Conservation (phyloP, 2,797 vertebrate genomes). For the Rhinoraja longicauda region DNA sequence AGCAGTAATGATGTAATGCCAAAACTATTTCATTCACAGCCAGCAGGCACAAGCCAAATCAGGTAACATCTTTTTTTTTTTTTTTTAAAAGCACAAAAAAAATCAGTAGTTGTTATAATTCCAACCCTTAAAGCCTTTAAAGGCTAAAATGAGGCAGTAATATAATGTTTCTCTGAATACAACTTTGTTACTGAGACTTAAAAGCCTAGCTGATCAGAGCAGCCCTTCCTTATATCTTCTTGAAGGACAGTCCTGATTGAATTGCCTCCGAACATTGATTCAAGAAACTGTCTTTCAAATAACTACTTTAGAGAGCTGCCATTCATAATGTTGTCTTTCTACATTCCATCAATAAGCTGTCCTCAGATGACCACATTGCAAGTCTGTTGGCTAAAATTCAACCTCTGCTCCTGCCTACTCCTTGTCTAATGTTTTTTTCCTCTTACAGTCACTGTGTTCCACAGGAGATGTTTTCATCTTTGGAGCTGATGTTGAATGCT, state of each 20-base stretch:
- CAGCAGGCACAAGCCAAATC: background rate
- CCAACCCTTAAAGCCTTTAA: background rate
- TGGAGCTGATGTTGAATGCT: background rate
- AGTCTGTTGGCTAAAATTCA: background rate
- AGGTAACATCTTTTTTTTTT: background rate
- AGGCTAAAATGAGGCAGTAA: background rate
- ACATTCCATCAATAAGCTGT: background rate
- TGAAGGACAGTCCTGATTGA: background rate
- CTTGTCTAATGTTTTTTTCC: background rate
- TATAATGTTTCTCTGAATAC: background rate
- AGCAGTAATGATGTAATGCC: background rate
- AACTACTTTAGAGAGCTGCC: background rate
- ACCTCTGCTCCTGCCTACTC: background rate
- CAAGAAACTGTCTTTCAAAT: background rate
- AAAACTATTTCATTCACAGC: background rate
- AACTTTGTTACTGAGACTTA: background rate
- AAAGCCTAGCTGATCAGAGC: background rate
- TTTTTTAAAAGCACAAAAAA: background rate
- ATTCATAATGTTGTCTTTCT: background rate
- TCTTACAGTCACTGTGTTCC: background rate
- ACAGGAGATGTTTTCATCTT: background rate
- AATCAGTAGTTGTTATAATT: background rate
- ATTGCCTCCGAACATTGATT: background rate
- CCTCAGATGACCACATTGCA: background rate
- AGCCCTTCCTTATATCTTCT: background rate